Conservation (phyloP, 1,140 invertebrate genomes). For the Neodiprion virginianus region DNA sequence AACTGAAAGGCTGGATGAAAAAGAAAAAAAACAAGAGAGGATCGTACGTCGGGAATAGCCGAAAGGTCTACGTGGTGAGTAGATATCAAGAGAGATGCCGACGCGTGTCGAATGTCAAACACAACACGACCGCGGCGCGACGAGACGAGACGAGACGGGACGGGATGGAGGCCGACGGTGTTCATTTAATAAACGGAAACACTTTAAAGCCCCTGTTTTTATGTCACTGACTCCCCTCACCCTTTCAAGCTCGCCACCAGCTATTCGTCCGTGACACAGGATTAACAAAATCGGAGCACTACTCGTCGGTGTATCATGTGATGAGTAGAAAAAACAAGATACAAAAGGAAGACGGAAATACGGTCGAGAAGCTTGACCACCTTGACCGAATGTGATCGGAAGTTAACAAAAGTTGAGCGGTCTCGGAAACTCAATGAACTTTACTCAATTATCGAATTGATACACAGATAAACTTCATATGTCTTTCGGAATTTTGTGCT, state of each 20-base stretch:
- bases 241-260: not conserved
- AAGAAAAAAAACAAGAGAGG: not conserved
- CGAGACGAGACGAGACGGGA: no score
- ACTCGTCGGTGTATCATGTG: no score
- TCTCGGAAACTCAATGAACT: no score
- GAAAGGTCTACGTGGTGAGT: not conserved
- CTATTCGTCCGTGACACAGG: not conserved
- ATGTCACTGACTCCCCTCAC: not conserved
- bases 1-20: not conserved
- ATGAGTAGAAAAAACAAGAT: no score
- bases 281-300: not conserved
- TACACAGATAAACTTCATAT: no score
- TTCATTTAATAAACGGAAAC: constrained; percentile 7
- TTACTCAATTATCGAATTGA: no score
- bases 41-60: not conserved
- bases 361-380: no score
- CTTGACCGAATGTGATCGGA: no score
- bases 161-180: not conserved
- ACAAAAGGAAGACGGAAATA: no score
- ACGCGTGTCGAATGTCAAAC: constrained; percentile 6
- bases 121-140: not conserved
- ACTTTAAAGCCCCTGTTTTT: not conserved
- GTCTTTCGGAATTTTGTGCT: no score
- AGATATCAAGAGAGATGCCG: constrained; percentile 7
- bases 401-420: no score